Base-by-base conservation (phyloP, 2,888 invertebrate genomes). In the Apamea monoglypha region DNA sequence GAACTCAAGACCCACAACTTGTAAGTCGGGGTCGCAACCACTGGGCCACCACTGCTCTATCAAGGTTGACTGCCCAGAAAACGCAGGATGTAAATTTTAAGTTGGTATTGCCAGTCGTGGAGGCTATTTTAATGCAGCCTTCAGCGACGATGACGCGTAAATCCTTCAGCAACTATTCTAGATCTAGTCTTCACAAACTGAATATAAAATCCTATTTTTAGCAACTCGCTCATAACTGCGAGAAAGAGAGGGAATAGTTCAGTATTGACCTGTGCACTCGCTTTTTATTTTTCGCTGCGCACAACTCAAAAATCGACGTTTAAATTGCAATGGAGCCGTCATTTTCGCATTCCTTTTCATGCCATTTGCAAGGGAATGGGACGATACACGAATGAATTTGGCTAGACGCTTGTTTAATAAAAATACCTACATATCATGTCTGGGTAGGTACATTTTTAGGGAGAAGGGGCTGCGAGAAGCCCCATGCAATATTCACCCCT, bases 241-340 rank as follows among this genome's bases (percentile, higher is more conserved):
- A 72, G 81, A 79, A 53, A 67, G 84, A 83, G 78, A 69, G 32
- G 12, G n/a, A 56, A 40, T n/a, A 32, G 16, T 29, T 47, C 32
- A 80, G 64, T 82, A 82, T 82, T 80, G 81, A 85, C 59, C 74
- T 53, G 69, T 84, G 59, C 64, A 80, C 50, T 73, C 25, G 40
- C 50, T 66, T 74, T 71, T 56, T 81, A 63, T 80, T 80, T 72
- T 63, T n/a, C 32, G 32, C 47, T 56, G 81, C 75, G 74, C 56
- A 29, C 61, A 36, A 53, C 75, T 67, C 56, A 18, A 59, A 68
- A 47, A 80, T 66, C 74, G 59, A 40, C 29, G 73, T 40, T 61
- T 64, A 47, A 29, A 70, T 85, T 84, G 85, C 85, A 82, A 59
- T 64, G 64, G 36, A 44, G 25, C 44, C 16, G 25, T 69, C 64